Percentiles rank a stretch among this genome's conserved stretches.
These are phyloP conservation scores for Remorina albescens DNA, from an alignment of 2,797 vertebrate species.

Conservation along the genomic window DNA sequence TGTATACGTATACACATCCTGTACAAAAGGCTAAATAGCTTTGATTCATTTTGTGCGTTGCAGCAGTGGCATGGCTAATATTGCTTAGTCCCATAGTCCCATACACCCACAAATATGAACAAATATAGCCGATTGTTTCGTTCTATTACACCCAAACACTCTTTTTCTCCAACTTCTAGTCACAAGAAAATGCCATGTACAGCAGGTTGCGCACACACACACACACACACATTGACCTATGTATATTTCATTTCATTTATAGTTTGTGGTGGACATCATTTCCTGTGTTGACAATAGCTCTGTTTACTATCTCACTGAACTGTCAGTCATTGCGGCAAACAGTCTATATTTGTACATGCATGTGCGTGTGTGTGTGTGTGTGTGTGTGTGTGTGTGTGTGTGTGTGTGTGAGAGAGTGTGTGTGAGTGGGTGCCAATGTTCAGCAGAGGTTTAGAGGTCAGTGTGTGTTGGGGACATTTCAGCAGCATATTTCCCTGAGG, in stretches of 20 bases:
- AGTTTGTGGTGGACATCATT: constrained; percentile 49
- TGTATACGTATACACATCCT: not conserved
- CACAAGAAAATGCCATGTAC: constrained; percentile 6
- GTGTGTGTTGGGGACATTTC: constrained; percentile 66
- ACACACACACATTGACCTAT: not conserved
- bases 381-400: constrained; percentile 8
- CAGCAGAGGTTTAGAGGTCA: constrained; percentile 67
- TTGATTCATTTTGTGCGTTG: constrained; percentile 23
- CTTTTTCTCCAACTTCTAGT: constrained; percentile 18
- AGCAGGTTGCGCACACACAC: not conserved
- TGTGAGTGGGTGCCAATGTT: constrained; percentile 57
- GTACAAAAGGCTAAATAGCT: constrained; percentile 32
- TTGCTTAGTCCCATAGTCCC: constrained; percentile 33
- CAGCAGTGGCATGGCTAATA: constrained; percentile 52
- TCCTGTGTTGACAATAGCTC: constrained; percentile 72
- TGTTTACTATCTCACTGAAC: constrained; percentile 46
- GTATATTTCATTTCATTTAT: constrained; percentile 48
- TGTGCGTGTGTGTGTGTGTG: constrained; percentile 6
- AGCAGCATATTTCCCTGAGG: constrained; percentile 74
- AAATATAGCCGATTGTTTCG: constrained; percentile 23
- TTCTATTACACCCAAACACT: not conserved
- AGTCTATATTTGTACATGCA: constrained; percentile 53
- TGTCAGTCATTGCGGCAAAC: constrained; percentile 63
- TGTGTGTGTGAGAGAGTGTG: constrained; percentile 8
- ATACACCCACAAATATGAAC: constrained; percentile 45